Base-by-base conservation (phyloP, 2,888 invertebrate species). In the Thereva nobilitata region DNA sequence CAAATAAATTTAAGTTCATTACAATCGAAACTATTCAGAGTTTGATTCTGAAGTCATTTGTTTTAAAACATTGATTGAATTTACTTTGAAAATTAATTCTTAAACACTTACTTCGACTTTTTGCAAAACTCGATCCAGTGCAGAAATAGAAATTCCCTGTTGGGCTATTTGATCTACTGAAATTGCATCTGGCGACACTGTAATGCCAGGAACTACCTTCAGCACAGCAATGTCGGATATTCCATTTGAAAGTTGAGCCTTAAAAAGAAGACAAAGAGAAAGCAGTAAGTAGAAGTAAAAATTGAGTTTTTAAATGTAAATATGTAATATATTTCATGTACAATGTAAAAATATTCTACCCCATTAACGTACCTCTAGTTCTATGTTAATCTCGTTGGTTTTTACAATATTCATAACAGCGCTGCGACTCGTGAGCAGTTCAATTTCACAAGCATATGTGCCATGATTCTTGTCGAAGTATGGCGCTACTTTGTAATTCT, bases 101-200 rank as follows among this genome's bases (percentile, higher is more conserved):
- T 34, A 8, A 12, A 4, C 34, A 76, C 79, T 75, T 71, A 80
- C 80, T 76, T 81, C 78, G 53, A 87, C 77, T 75, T 85, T 83
- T 67, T 84, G 81, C 66, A 89, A 77, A 23, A 87, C 84, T 73
- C 82, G 79, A 53, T 83, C 82, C 63, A 86, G 76, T 4, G 88
- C 89, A 71, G 80, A 81, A 57, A 86, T 76, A 34, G 77, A 73
- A 49, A 86, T 72, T 65, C 78, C 77, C 69, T 79, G 78, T 50
- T 78, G 72, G 66, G 73, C 74, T 37, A 77, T 70, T 68, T 79
- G 76, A 63, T 74, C 74, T 41, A 77, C 68, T 23, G 74, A 72
- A 66, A 81, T 68, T 44, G 74, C 67, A 12, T 74, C 75, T 54
- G 78, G 76, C 53, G 72, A 70, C 5, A 80, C 79, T 71, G 76